These are phyloP conservation scores for Quadriops clusia DNA, from an alignment of 2,888 invertebrate species.

Conservation along the genomic window DNA sequence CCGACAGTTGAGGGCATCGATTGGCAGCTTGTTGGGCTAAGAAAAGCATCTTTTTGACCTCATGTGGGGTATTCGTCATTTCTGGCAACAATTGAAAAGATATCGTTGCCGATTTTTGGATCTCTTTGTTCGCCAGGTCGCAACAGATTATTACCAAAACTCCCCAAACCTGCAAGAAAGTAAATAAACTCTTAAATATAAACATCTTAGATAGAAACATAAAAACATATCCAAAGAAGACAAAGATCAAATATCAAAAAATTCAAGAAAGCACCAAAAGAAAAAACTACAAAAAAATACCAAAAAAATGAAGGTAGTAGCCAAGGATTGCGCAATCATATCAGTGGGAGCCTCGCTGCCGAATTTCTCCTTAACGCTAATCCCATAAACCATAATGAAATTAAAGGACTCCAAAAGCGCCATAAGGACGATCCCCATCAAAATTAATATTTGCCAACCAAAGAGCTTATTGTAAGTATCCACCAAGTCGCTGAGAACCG, in stretches of 20 bases:
- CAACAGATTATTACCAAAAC: background rate
- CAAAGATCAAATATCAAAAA: too few species aligned
- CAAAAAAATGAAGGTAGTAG: too few species aligned
- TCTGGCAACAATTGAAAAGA: conserved; percentile 1
- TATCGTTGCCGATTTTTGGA: conserved; percentile 1
- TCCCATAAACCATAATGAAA: conserved; percentile 1
- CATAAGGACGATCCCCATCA: conserved; percentile 1
- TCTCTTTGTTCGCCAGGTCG: conserved; percentile 1
- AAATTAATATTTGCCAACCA: conserved; percentile 1
- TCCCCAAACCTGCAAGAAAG: conserved; percentile 1
- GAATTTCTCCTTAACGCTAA: too few species aligned
- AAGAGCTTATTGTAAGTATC: background rate
- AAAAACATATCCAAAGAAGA: too few species aligned
- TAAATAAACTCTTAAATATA: too few species aligned
- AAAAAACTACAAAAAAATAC: too few species aligned
- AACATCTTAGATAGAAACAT: too few species aligned
- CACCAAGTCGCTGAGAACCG: background rate
- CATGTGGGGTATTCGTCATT: background rate
- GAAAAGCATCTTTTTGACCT: background rate
- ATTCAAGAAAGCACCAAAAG: too few species aligned
- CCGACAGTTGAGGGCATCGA: conserved; percentile 1
- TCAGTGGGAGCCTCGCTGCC: too few species aligned
- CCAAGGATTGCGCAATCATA: too few species aligned
- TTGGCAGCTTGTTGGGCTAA: conserved; percentile 1
- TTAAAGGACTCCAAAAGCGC: conserved; percentile 1